Evolutionary conservation across 2,888 invertebrate genomes (phyloP).

Genomic region (Cryptocephalus primarius): DNA sequence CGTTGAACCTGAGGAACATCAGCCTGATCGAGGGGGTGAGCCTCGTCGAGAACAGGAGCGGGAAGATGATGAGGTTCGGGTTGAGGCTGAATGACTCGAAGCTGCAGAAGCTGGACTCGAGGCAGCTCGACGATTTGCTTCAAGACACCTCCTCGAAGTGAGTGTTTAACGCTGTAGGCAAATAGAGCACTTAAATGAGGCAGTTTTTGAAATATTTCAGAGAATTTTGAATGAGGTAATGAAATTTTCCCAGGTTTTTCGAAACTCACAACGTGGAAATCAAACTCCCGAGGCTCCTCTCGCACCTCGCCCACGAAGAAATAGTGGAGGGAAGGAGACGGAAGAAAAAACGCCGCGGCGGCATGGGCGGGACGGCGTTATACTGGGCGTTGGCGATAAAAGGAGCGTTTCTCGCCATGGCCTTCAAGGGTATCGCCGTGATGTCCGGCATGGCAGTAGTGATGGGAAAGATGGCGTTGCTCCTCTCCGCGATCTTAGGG

Average conservation of each 20-base stretch:
- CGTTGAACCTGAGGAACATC: conserved; percentile 49
- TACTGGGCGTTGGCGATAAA: conserved; percentile 60
- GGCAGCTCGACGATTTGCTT: conserved; percentile 50
- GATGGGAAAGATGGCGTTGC: conserved; percentile 73
- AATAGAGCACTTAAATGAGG: too few relatives aligned
- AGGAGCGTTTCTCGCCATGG: conserved; percentile 60
- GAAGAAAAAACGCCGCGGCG: conserved; percentile 6
- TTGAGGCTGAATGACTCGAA: conserved; percentile 35
- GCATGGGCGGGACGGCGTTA: conserved; percentile 41
- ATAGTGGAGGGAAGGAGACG: conserved; percentile 1
- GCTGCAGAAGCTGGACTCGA: conserved; percentile 47
- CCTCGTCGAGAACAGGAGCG: conserved; percentile 36
- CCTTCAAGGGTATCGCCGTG: conserved; percentile 59
- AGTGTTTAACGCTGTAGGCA: neutral
- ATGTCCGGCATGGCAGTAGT: conserved; percentile 73
- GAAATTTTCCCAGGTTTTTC: conserved; percentile 34
- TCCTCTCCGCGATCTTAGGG: conserved; percentile 68
- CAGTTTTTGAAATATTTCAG: too few relatives aligned
- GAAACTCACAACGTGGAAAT: conserved; percentile 44
- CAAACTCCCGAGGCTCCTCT: conserved; percentile 28
- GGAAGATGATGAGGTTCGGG: conserved; percentile 9
- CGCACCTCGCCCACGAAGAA: conserved; percentile 26
- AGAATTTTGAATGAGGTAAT: too few relatives aligned
- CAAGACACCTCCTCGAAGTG: conserved; percentile 40
- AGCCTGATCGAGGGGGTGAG: conserved; percentile 52